phyloP scores from a whole-genome alignment of 2,888 invertebrate species.

The Rotaria macrura region DNA sequence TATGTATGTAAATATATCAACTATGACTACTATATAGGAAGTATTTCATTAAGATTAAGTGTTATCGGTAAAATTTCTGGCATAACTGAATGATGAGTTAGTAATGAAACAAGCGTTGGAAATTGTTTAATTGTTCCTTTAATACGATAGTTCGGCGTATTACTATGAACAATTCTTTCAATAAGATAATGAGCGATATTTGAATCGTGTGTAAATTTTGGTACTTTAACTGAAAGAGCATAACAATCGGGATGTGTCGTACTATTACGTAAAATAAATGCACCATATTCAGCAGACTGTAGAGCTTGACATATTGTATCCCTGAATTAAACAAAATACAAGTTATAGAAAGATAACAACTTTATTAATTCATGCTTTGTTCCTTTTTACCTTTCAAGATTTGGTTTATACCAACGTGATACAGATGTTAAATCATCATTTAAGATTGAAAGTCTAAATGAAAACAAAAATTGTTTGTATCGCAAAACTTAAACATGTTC shows the following conservation, averaged over 20 bases:
- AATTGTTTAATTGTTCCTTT: conserved; percentile 91
- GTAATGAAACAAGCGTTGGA: conserved; percentile 72
- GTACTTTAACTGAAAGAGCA: conserved; percentile 76
- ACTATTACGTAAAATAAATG: conserved; percentile 81
- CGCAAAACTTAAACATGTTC: too few species aligned
- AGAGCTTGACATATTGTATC: background rate
- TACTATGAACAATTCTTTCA: conserved; percentile 58
- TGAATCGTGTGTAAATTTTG: conserved; percentile 59
- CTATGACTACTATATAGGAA: background rate
- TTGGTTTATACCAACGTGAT: background rate
- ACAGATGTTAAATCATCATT: background rate
- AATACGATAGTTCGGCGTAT: conserved; percentile 35
- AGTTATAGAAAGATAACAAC: background rate
- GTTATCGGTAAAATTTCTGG: conserved; percentile 82
- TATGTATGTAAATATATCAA: background rate
- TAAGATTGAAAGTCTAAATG: background rate
- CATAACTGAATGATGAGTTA: conserved; percentile 89
- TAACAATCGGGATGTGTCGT: conserved; percentile 79
- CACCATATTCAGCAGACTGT: conserved; percentile 55
- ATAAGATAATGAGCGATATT: conserved; percentile 87
- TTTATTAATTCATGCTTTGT: background rate
- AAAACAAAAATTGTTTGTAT: too few species aligned
- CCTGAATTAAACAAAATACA: background rate
- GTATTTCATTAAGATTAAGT: conserved; percentile 47
- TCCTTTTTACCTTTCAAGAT: background rate